phyloP scores from a whole-genome alignment of 2,797 vertebrate species.

The Sebastes kiyomatsui region DNA sequence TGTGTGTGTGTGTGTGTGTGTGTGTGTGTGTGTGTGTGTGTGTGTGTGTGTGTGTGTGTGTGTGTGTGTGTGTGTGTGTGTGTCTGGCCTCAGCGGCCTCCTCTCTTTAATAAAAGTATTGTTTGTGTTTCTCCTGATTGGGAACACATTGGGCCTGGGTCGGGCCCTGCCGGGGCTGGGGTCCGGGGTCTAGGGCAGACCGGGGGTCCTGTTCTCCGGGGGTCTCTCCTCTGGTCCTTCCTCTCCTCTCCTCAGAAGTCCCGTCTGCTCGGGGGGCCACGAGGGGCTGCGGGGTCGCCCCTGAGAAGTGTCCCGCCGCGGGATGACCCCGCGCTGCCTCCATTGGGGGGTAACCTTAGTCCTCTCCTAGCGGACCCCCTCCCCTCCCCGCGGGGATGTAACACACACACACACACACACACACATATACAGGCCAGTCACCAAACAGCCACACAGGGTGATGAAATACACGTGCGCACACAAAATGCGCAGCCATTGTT shows the following conservation, averaged over 20 bases:
- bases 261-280: conserved; percentile 86
- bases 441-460: conserved; percentile 70
- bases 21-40: neutral
- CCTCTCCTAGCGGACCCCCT: conserved; percentile 81
- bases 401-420: conserved; percentile 66
- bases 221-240: conserved; percentile 87
- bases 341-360: conserved; percentile 90
- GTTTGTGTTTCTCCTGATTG: conserved; percentile 96
- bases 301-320: conserved; percentile 89
- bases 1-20: conserved; percentile 4
- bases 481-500: conserved; percentile 56
- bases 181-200: conserved; percentile 80
- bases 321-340: conserved; percentile 89
- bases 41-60: neutral
- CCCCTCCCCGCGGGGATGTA: conserved; percentile 69
- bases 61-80: neutral
- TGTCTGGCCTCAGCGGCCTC: conserved; percentile 33
- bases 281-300: conserved; percentile 75
- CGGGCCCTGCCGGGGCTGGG: conserved; percentile 64
- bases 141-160: conserved; percentile 91
- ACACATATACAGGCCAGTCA: conserved; percentile 53
- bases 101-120: conserved; percentile 93
- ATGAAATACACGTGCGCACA: conserved; percentile 66
- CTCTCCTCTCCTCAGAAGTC: conserved; percentile 92
- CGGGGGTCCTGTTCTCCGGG: conserved; percentile 87